These are phyloP conservation scores for Scelioninae gen. 1 DNA, from an alignment of 2,888 invertebrate genomes.

Conservation along the genomic window DNA sequence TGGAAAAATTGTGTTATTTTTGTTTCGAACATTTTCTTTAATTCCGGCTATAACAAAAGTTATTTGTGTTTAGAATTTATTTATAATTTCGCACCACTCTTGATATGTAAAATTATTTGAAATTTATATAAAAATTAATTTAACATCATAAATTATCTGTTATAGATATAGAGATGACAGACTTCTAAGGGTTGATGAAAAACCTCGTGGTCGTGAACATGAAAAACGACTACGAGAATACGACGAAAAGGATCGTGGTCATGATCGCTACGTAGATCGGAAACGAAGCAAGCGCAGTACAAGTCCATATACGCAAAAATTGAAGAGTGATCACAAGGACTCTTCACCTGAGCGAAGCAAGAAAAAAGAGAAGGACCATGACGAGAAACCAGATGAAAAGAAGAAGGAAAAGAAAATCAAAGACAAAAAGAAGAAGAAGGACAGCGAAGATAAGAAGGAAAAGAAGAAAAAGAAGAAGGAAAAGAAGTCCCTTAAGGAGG, in stretches of 20 bases:
- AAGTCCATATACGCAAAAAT: slow-evolving; percentile 79
- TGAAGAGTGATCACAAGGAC: slow-evolving; percentile 84
- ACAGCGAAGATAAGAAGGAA: slow-evolving; percentile 85
- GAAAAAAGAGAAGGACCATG: slow-evolving; percentile 86
- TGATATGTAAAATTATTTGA: not conserved
- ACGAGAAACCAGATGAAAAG: slow-evolving; percentile 83
- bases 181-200: slow-evolving; percentile 80
- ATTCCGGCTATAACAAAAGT: too few species aligned
- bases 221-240: slow-evolving; percentile 79
- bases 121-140: not conserved
- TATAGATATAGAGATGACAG: slow-evolving; percentile 83
- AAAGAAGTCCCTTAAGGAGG: slow-evolving; percentile 81
- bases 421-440: slow-evolving; percentile 85
- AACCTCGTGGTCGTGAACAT: slow-evolving; percentile 84
- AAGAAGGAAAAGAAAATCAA: slow-evolving; percentile 85
- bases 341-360: slow-evolving; percentile 83
- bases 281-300: slow-evolving; percentile 83
- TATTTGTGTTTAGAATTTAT: too few species aligned
- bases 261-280: slow-evolving; percentile 83
- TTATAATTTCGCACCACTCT: too few species aligned
- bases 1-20: too few species aligned
- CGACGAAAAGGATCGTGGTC: slow-evolving; percentile 83
- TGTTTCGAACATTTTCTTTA: too few species aligned
- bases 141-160: not conserved
- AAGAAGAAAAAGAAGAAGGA: slow-evolving; percentile 83